phyloP scores from a whole-genome alignment of 1,140 invertebrate species.

The Eurosta solidaginis region DNA sequence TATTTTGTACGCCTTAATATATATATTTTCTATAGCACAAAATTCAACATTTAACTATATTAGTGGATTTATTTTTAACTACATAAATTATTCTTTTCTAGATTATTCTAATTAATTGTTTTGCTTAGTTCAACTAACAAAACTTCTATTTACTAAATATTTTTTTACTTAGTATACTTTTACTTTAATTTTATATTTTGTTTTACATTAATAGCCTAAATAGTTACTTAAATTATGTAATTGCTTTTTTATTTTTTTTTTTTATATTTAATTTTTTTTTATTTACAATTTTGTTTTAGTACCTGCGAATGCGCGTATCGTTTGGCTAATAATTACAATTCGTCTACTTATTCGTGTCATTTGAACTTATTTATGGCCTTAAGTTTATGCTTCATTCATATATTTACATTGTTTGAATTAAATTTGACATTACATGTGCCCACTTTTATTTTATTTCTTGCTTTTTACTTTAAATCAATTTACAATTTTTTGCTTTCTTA shows the following conservation, averaged over 20 bases:
- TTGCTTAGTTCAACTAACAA: neutral
- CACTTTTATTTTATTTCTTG: neutral
- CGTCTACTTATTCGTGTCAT: neutral
- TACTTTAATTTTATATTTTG: neutral
- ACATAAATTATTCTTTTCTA: neutral
- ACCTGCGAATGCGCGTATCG: neutral
- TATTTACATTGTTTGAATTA: neutral
- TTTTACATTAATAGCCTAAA: neutral
- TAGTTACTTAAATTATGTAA: no score
- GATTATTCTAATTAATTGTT: neutral
- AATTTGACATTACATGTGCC: neutral
- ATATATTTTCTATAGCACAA: constrained; percentile 6
- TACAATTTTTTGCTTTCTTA: neutral
- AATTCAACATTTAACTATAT: constrained; percentile 19
- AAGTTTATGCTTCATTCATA: neutral
- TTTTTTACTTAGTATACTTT: neutral
- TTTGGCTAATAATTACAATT: constrained; percentile 7
- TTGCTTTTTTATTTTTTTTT: no score
- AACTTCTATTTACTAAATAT: neutral
- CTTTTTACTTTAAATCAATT: neutral
- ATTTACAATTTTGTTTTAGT: constrained; percentile 10
- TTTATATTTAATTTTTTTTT: neutral
- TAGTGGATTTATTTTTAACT: constrained; percentile 7
- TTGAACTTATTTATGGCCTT: neutral
- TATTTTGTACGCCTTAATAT: neutral